These are phyloP conservation scores for Brenthis daphne DNA, from an alignment of 2,888 invertebrate genomes.

Conservation along the genomic window DNA sequence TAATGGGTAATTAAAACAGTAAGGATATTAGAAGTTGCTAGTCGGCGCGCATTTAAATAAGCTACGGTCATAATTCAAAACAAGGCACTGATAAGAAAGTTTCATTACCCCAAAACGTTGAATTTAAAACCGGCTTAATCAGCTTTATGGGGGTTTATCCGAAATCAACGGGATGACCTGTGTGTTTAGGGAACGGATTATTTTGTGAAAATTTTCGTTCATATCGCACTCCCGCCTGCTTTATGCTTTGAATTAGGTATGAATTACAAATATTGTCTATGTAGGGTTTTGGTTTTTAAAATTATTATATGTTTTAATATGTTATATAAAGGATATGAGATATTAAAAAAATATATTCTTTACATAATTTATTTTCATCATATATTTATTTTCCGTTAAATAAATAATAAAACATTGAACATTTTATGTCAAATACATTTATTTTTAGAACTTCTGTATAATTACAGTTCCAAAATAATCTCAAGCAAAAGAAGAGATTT, in stretches of 20 bases:
- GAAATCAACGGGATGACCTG: slow-evolving; percentile 67
- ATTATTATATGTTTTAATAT: background rate
- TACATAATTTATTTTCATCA: too few species aligned
- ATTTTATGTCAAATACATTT: too few species aligned
- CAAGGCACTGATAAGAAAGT: slow-evolving; percentile 78
- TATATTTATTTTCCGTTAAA: too few species aligned
- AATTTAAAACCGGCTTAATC: slow-evolving; percentile 80
- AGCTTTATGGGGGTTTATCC: slow-evolving; percentile 65
- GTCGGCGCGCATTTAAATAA: slow-evolving; percentile 56
- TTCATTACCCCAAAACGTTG: slow-evolving; percentile 76
- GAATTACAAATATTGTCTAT: slow-evolving; percentile 39
- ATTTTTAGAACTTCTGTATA: too few species aligned
- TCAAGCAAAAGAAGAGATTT: too few species aligned
- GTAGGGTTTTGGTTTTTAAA: slow-evolving; percentile 24
- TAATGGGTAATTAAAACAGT: slow-evolving; percentile 47
- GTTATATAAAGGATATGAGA: background rate
- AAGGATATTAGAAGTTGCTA: slow-evolving; percentile 50
- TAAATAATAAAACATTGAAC: too few species aligned
- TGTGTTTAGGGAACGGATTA: slow-evolving; percentile 74
- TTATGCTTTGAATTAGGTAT: slow-evolving; percentile 49
- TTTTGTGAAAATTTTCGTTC: slow-evolving; percentile 70
- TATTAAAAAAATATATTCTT: too few species aligned
- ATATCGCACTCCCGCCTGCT: slow-evolving; percentile 69
- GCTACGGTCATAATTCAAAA: slow-evolving; percentile 73
- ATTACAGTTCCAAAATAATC: too few species aligned